phyloP scores from a whole-genome alignment of 1,140 invertebrate species.

The Apis dorsata region DNA sequence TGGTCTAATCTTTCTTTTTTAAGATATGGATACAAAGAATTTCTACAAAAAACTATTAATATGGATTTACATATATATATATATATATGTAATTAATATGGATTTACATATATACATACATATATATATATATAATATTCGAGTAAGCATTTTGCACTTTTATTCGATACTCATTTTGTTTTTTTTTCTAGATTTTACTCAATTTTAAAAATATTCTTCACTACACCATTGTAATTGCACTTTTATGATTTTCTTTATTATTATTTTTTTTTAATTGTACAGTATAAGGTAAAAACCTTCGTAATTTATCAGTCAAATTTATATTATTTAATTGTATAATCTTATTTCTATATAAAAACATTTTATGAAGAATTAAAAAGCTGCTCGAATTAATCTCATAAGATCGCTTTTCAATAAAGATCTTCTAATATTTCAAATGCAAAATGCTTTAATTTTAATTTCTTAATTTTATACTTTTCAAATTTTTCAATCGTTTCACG shows the following conservation, averaged over 20 bases:
- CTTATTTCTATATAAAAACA: slow-evolving; percentile 24
- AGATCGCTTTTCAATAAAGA: neutral
- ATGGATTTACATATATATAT: slow-evolving; percentile 28
- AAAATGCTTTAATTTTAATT: slow-evolving; percentile 37
- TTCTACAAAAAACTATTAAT: slow-evolving; percentile 35
- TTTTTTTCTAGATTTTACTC: neutral
- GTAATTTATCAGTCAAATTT: neutral
- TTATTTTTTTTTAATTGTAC: neutral
- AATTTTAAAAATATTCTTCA: slow-evolving; percentile 15
- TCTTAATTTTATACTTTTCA: neutral
- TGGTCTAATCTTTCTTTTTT: slow-evolving; percentile 33
- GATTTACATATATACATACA: slow-evolving; percentile 17
- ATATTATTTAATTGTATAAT: slow-evolving; percentile 4
- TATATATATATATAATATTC: neutral
- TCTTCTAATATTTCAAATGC: slow-evolving; percentile 5
- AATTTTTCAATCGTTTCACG: neutral
- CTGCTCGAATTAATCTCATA: slow-evolving; percentile 2
- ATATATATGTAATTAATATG: slow-evolving; percentile 20
- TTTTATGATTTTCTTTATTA: slow-evolving; percentile 25
- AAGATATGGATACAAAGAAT: slow-evolving; percentile 33
- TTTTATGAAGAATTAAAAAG: slow-evolving; percentile 18
- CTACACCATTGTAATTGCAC: slow-evolving; percentile 42
- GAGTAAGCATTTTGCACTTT: slow-evolving; percentile 47
- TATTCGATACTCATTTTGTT: slow-evolving; percentile 7
- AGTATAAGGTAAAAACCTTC: neutral